A percentile compares a stretch with the other conserved stretches of the same genome.
These are phyloP conservation scores for Saguinus midas DNA, from an alignment of 2,113 vertebrate species.

Conservation along the genomic window DNA sequence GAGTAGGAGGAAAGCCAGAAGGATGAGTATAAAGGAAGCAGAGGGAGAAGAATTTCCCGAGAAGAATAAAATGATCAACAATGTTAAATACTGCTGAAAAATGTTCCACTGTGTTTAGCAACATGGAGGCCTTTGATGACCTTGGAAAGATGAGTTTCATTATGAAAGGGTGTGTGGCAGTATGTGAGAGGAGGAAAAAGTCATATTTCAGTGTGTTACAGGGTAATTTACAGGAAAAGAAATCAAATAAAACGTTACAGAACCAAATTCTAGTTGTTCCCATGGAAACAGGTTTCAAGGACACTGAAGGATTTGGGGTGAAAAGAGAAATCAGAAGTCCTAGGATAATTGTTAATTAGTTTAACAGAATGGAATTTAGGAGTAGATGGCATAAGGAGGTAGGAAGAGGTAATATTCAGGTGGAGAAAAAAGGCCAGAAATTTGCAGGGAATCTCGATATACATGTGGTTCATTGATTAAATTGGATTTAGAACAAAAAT, in stretches of 20 bases:
- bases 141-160: background rate
- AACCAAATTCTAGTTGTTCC: constrained; percentile 24
- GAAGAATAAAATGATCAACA: background rate
- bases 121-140: background rate
- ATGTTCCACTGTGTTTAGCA: background rate
- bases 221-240: constrained; percentile 15
- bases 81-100: background rate
- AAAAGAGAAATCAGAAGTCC: constrained; percentile 38
- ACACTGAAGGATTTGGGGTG: background rate
- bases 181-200: background rate
- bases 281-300: constrained; percentile 14
- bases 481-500: constrained; percentile 45
- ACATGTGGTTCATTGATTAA: constrained; percentile 33
- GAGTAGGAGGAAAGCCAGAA: background rate
- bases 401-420: constrained; percentile 12
- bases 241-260: constrained; percentile 48
- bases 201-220: constrained; percentile 32
- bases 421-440: background rate
- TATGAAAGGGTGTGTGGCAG: background rate
- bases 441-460: constrained; percentile 35
- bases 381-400: background rate
- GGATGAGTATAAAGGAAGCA: background rate
- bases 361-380: constrained; percentile 24
- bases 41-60: background rate
- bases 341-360: constrained; percentile 38